Conservation (phyloP, 2,888 invertebrate species). For the Calameuta idolon region DNA sequence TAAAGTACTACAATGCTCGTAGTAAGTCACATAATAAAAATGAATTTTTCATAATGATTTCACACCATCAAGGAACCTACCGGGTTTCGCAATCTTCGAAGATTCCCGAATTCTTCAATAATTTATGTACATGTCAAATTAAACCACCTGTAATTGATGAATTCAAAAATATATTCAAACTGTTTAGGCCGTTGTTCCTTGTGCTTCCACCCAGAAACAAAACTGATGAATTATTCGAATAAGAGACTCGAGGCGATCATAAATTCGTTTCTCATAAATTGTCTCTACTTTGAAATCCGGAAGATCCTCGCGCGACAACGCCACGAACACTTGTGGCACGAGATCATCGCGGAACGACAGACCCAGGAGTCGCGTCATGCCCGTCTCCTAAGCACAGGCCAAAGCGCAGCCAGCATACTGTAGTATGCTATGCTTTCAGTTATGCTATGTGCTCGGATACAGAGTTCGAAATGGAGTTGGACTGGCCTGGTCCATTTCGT, state of each 20-base stretch:
- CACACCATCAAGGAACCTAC: not conserved
- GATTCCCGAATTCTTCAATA: not conserved
- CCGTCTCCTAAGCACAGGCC: conserved; percentile 12
- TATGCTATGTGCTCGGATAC: not conserved
- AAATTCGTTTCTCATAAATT: not conserved
- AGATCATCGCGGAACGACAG: conserved; percentile 37
- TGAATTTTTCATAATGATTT: not conserved
- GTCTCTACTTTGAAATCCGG: conserved; percentile 23
- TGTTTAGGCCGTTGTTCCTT: not conserved
- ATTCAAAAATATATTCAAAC: not conserved
- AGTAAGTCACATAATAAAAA: not conserved
- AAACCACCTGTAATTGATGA: not conserved
- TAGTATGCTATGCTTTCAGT: not conserved
- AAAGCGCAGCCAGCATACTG: not conserved
- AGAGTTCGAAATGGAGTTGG: not conserved
- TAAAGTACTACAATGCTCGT: not conserved
- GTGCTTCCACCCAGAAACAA: not conserved
- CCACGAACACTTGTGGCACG: conserved; percentile 60
- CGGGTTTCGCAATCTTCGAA: not conserved
- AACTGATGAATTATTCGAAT: not conserved
- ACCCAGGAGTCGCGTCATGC: conserved; percentile 27
- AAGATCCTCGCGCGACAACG: conserved; percentile 51
- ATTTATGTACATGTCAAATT: not conserved
- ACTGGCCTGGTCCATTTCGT: not conserved
- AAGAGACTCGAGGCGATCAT: not conserved